Base-by-base conservation (phyloP, 2,888 invertebrate species). In the Macrophya alboannulata region DNA sequence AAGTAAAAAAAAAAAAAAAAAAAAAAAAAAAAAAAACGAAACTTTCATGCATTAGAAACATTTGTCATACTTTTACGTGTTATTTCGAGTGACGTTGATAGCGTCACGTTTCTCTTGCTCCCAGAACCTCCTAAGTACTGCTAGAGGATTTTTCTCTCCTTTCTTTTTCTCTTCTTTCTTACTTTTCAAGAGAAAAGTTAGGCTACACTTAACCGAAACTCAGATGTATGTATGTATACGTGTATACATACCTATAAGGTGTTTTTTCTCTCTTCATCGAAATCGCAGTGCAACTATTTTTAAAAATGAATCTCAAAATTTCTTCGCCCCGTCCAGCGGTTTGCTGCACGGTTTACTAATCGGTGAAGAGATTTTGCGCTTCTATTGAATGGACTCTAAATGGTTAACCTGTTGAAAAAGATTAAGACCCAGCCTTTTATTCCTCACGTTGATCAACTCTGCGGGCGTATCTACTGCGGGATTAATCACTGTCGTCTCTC, bases 101-200 rank as follows among this genome's bases (percentile, higher is more conserved):
- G 83, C 83, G 37, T 83, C 83, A 83, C 83, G 83, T 83, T 83
- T 48, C 71, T 83, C 68, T 83, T 68, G 31, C 83, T 83, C 71
- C 62, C 83, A 17, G 83, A 83, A 71, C 25, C 51, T 83, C 21
- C 48, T 48, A 71, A 83, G 68, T 68, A 83, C 71, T 48, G 48
- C 10, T 45, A 31, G 68, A 83, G 83, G 51, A 71, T 83, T 48
- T 71, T 68, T 48, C 48, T 48, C 25, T 31, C 12, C 15, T 31
- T 31, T 43, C 21, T 81, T 62, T 12, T 62, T 25, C n/a, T 55
- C 43, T 12, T 62, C 15, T n/a, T 55, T 72, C 17, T 48, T 45
- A 8, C 48, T 43, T 68, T 37, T 8, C 21, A 15, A 12, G 15
- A 8, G 5, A 68, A 68, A 68, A 31, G 10, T 1, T 40, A 17